Evolutionary conservation across 2,888 invertebrate genomes (phyloP), one percentile per base, ranked within the genome.

Genomic region (Dendrolimus pini): DNA sequence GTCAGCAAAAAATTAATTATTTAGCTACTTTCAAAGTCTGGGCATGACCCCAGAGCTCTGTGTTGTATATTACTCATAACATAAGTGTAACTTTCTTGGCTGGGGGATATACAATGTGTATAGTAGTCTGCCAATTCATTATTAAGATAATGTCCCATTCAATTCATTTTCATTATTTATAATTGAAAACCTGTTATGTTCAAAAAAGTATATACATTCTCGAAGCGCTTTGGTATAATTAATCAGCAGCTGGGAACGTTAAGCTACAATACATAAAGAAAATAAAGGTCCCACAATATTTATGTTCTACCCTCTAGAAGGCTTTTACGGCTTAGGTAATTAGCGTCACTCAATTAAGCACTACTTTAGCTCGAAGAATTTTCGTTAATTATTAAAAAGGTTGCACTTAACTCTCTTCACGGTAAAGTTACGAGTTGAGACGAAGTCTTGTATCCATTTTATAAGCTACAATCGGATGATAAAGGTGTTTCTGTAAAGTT

Each of bases 261-360:
- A 47, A 47, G 12, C 54, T 30, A 54, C 65, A 69, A 72, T 73
- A 77, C 70, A 79, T 78, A 82, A 79, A 79, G 74, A 75, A 77
- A 81, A 82, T 76, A 78, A 75, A 82, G 80, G 81, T 75, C 77
- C 67, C 77, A 75, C 70, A 73, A 73, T 82, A 83, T 83, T 80
- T 81, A 82, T 74, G 74, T 71, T 71, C 72, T 68, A 67, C 72
- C 82, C 80, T 80, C 75, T 77, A 65, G 77, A 76, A 85, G 84
- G 85, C 87, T 86, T 83, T 86, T 85, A 84, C 79, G 85, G 84
- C 82, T 86, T 81, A 83, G 78, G 82, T 78, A 89, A 89, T 90
- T 89, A 89, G 85, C 83, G 83, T 89, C 89, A 89, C 85, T 88
- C 90, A 90, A 86, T 89, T 89, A 90, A 83, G 76, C 87, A 83